Conservation (phyloP, 1,140 invertebrate species). For the Philaenus spumarius region DNA sequence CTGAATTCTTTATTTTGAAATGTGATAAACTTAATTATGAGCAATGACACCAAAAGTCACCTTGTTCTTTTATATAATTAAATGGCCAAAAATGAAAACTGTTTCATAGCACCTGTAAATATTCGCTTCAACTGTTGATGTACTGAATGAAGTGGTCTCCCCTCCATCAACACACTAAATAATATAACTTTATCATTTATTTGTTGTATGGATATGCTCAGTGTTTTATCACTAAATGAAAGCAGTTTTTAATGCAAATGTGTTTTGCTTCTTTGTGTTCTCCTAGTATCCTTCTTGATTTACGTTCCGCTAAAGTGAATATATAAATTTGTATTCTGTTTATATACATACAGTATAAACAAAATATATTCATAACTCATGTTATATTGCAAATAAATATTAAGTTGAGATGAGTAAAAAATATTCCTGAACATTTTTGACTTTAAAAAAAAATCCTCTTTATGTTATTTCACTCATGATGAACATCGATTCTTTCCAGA, state of each 20-base stretch:
- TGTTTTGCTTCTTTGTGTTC: slow-evolving; percentile 1
- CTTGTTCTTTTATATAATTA: slow-evolving; percentile 6
- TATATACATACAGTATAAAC: no score
- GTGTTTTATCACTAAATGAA: slow-evolving; percentile 36
- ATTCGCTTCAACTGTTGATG: slow-evolving; percentile 22
- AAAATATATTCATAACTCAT: no score
- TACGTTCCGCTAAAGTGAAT: no score
- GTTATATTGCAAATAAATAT: no score
- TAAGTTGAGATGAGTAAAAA: no score
- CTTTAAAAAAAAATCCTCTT: no score
- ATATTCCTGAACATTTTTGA: no score
- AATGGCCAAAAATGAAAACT: slow-evolving; percentile 7
- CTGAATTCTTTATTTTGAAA: no score
- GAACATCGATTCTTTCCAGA: no score
- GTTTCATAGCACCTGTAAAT: slow-evolving; percentile 1
- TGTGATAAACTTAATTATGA: neutral
- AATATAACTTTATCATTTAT: slow-evolving; percentile 29
- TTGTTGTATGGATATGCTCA: slow-evolving; percentile 35
- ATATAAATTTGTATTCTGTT: no score
- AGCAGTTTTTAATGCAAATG: slow-evolving; percentile 31
- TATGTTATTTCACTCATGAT: no score
- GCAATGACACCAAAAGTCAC: slow-evolving; percentile 12
- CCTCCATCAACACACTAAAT: slow-evolving; percentile 14
- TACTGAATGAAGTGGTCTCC: slow-evolving; percentile 16
- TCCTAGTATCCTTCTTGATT: no score